Conservation (phyloP, 2,888 invertebrate genomes). For the Petrolisthes cinctipes region DNA sequence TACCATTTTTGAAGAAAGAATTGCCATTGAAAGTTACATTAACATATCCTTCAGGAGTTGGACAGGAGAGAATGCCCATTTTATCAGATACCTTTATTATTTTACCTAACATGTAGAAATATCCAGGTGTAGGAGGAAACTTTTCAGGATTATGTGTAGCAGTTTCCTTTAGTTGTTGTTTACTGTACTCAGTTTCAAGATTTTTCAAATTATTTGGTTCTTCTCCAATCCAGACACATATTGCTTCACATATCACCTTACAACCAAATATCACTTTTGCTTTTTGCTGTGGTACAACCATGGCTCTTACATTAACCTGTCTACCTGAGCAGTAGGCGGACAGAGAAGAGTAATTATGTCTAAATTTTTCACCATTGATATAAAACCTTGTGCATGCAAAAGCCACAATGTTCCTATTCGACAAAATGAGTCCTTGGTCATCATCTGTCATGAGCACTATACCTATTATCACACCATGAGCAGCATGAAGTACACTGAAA, state of each 20-base stretch:
- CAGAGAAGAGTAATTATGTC: not conserved
- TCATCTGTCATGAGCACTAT: conserved; percentile 19
- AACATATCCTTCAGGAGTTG: conserved; percentile 19
- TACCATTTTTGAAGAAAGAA: conserved; percentile 21
- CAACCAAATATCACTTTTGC: conserved; percentile 35
- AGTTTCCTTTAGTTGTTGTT: not conserved
- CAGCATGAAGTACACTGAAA: not conserved
- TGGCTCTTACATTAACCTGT: conserved; percentile 21
- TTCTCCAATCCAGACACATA: conserved; percentile 41
- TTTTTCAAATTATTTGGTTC: conserved; percentile 23
- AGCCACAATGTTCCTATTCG: conserved; percentile 13
- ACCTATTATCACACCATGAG: conserved; percentile 26
- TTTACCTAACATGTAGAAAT: not conserved
- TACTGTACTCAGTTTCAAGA: not conserved
- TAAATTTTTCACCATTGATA: conserved; percentile 22
- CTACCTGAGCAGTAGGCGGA: conserved; percentile 14
- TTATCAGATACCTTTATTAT: not conserved
- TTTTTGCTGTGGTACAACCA: conserved; percentile 27
- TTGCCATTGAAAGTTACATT: conserved; percentile 25
- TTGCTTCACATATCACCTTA: conserved; percentile 32
- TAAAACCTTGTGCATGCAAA: conserved; percentile 33
- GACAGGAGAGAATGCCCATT: conserved; percentile 20
- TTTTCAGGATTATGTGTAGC: not conserved
- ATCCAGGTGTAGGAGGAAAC: not conserved
- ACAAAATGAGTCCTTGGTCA: conserved; percentile 23